Base-by-base conservation (phyloP, 1,140 invertebrate genomes). In the Brachionus angularis region DNA sequence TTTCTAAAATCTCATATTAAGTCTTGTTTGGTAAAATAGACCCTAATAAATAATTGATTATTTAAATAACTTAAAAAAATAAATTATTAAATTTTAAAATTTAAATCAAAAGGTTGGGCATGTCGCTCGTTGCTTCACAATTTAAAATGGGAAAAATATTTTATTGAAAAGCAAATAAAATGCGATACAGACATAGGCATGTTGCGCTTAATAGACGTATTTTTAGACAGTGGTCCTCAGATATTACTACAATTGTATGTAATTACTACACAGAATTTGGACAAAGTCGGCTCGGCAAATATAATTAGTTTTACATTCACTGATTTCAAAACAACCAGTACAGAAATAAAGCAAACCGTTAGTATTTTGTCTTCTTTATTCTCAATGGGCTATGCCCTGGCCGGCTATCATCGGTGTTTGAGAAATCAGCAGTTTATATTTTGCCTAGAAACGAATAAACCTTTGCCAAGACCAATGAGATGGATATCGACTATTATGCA, bases 131-230 rank as follows among this genome's bases (percentile, higher is more conserved):
- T 67, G 47, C 47, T 47, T 18, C 16, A 70, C 16, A 70, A 70
- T 53, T n/a, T 50, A 14, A 70, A 70, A 53, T 70, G 67, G 67
- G 46, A 50, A 70, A 50, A 50, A 42, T 70, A 50, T 29, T 70
- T 52, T 14, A 50, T 70, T n/a, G 46, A 50, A 50, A 70, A 70
- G 18, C 67, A 70, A 52, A 70, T 70, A 36, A 50, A 50, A 70
- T 50, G 46, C 36, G 67, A 70, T 44, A 50, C 67, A 42, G 67
- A 70, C 25, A 70, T 70, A 5, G 67, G 46, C 7, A 50, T 70
- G 46, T 29, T 70, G 18, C 67, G 67, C 27, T 27, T 70, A 27
- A 50, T 70, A 18, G 67, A 70, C 12, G 46, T 50, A 14, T 70
- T 70, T 44, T 12, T 70, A 7, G 67, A 70, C 18, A 50, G 46